Evolutionary conservation across 2,888 invertebrate genomes (phyloP).

Genomic region (Megastigmus dorsalis): DNA sequence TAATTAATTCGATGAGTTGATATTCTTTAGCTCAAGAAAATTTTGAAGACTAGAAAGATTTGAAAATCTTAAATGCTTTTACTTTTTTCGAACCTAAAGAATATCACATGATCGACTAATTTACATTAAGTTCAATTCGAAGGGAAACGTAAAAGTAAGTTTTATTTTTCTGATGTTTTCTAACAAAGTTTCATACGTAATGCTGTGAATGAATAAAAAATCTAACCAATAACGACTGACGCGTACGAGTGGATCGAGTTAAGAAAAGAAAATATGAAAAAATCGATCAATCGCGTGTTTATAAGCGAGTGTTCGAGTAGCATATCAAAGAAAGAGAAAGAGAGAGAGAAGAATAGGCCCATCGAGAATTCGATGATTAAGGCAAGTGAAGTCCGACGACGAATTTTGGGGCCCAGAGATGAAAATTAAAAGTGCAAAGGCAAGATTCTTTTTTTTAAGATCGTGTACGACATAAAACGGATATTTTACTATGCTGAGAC

Average conservation of each 20-base stretch:
- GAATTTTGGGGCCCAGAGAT: background rate
- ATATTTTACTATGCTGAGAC: conserved; percentile 48
- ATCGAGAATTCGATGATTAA: background rate
- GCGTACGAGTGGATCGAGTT: conserved; percentile 24
- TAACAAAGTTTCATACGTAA: conserved; percentile 38
- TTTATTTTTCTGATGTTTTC: conserved; percentile 1
- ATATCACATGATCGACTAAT: conserved; percentile 19
- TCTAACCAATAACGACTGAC: conserved; percentile 18
- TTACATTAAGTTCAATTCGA: conserved; percentile 17
- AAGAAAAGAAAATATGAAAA: conserved; percentile 31
- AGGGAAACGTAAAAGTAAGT: too few species aligned
- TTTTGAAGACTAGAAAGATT: background rate
- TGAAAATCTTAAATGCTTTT: background rate
- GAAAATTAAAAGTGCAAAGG: conserved; percentile 20
- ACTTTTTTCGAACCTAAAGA: background rate
- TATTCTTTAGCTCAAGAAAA: conserved; percentile 1
- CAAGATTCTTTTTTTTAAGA: conserved; percentile 25
- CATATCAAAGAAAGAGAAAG: conserved; percentile 46
- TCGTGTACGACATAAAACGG: conserved; percentile 17
- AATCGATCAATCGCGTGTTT: conserved; percentile 44
- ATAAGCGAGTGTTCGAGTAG: conserved; percentile 53
- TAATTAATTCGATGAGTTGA: conserved; percentile 5
- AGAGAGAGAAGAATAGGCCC: too few species aligned
- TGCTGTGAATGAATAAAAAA: conserved; percentile 19
- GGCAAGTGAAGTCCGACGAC: background rate